Percentiles rank a stretch among this genome's conserved stretches.
Evolutionary conservation across 2,797 vertebrate species (phyloP).

Genomic region (Squalus acanthias): DNA sequence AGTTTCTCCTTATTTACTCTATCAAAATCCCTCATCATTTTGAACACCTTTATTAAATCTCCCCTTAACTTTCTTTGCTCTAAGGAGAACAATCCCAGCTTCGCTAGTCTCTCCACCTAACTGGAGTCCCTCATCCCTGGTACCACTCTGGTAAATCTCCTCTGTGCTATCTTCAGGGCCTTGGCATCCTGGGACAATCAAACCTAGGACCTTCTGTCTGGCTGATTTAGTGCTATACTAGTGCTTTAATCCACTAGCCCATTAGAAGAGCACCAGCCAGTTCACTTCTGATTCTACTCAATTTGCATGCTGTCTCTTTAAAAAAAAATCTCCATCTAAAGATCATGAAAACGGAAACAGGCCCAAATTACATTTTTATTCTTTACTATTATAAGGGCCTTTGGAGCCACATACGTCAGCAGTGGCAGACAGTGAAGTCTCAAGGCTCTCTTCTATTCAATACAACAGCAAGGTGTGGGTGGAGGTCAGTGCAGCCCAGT

Average conservation of each 20-base stretch:
- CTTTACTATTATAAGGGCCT: not conserved
- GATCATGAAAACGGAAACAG: not conserved
- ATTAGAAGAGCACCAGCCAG: not conserved
- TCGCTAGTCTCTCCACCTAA: not conserved
- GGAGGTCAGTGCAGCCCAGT: not conserved
- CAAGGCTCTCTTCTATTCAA: not conserved
- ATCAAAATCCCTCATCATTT: not conserved
- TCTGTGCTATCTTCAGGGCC: not conserved
- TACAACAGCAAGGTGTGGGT: not conserved
- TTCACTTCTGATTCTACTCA: not conserved
- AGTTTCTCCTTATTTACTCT: not conserved
- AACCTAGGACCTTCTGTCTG: not conserved
- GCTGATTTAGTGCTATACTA: not conserved
- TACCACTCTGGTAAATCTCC: not conserved
- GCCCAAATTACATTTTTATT: not conserved
- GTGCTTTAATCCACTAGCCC: not conserved
- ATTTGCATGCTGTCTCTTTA: no score
- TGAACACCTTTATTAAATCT: not conserved
- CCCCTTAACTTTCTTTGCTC: not conserved
- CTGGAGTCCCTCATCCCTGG: not conserved
- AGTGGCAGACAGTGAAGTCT: not conserved
- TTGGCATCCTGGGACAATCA: not conserved
- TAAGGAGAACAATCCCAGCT: not conserved
- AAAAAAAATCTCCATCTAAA: not conserved
- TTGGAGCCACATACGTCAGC: not conserved